Conservation (phyloP, 2,113 vertebrate genomes). For the Boulengeromyrus knoepffleri region DNA sequence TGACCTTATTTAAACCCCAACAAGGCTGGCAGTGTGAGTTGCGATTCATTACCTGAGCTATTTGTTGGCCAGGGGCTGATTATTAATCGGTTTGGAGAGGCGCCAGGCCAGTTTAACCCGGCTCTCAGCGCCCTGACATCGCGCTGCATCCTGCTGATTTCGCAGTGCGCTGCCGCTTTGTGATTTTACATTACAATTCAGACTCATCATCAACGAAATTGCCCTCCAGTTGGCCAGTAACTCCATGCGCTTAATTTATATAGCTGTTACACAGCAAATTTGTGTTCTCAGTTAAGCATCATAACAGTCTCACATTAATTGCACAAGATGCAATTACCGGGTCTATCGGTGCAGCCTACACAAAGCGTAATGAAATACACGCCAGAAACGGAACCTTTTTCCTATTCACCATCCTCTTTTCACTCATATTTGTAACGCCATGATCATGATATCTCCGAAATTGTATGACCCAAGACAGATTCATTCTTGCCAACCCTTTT, state of each 20-base stretch:
- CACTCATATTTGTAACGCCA: neutral
- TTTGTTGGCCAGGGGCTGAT: conserved; percentile 1
- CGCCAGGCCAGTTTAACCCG: neutral
- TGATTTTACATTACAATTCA: neutral
- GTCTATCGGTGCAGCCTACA: neutral
- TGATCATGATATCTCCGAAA: neutral
- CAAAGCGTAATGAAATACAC: neutral
- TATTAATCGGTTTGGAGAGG: neutral
- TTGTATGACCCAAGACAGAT: neutral
- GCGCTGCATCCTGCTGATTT: neutral
- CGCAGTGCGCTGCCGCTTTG: neutral
- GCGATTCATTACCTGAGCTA: neutral
- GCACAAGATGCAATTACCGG: neutral
- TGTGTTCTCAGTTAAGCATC: neutral
- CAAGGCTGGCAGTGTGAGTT: neutral
- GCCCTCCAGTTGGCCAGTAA: neutral
- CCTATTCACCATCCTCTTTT: neutral
- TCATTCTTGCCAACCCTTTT: neutral
- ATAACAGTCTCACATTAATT: neutral
- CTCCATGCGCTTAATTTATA: neutral
- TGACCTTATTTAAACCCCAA: neutral
- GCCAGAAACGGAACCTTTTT: neutral
- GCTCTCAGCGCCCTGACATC: neutral
- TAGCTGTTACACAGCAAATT: neutral
- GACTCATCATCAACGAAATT: neutral